A percentile compares a stretch with the other conserved stretches of the same genome.
Conservation (phyloP, 2,888 invertebrate species). For the Drosophila mettleri region DNA sequence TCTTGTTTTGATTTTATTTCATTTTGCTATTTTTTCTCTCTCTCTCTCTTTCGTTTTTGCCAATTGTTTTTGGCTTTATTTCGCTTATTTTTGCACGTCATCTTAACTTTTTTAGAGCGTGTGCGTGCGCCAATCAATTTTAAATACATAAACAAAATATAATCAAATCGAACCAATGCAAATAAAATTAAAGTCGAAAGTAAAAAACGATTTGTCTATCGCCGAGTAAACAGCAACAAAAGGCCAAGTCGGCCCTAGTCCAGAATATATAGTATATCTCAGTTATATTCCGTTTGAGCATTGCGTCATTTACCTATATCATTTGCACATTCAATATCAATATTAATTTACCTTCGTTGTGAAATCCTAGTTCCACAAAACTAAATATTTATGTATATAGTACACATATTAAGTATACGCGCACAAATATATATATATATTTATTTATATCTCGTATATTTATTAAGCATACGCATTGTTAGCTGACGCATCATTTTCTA, state of each 20-base stretch:
- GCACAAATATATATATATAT: background rate
- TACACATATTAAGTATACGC: background rate
- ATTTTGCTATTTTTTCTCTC: slow-evolving; percentile 9
- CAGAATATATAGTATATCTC: background rate
- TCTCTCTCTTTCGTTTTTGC: slow-evolving; percentile 41
- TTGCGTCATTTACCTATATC: slow-evolving; percentile 63
- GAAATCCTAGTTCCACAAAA: slow-evolving; percentile 28
- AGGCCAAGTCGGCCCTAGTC: slow-evolving; percentile 27
- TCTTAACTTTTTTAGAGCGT: slow-evolving; percentile 54
- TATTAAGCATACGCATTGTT: slow-evolving; percentile 38
- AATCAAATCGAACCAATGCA: slow-evolving; percentile 33
- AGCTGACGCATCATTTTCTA: slow-evolving; percentile 45
- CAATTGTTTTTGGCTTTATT: slow-evolving; percentile 46
- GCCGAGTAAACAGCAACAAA: slow-evolving; percentile 48
- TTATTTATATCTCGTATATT: background rate
- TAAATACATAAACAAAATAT: slow-evolving; percentile 22
- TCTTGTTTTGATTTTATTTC: slow-evolving; percentile 32
- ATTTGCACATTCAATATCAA: slow-evolving; percentile 33
- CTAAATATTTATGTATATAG: background rate
- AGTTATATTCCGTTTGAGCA: slow-evolving; percentile 2
- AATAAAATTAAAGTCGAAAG: slow-evolving; percentile 28
- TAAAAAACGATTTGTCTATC: slow-evolving; percentile 36
- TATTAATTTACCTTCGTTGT: slow-evolving; percentile 40
- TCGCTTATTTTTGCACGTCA: slow-evolving; percentile 47
- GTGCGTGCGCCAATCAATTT: slow-evolving; percentile 36